Evolutionary conservation across 2,888 invertebrate species (phyloP), one percentile per base, ranked within the genome.

Genomic region (Polia nebulosa): DNA sequence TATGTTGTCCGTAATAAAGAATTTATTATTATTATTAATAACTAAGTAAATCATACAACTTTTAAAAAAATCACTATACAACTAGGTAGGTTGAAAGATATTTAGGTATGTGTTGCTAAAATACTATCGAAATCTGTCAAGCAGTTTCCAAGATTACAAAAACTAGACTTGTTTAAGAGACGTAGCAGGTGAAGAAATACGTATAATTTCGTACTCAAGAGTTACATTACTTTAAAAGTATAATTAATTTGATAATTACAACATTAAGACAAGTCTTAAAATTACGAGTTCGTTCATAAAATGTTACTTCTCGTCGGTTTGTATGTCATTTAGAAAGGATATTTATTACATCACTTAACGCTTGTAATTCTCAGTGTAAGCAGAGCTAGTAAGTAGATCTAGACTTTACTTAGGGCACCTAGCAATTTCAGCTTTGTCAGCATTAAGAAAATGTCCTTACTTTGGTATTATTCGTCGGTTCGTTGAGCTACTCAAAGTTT

Each of bases 191-290:
- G 53, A 79, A 25, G 75, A 62, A 76, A 76, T 59, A 2, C 58
- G 25, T 64, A 58, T 34, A 22, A 63, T 64, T 74, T 68, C 56
- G 27, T 49, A 29, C 25, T 45, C 25, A n/a, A 52, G 15, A 52
- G 29, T 71, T 69, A 56, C 57, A 57, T 63, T 74, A 74, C 49
- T 69, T 81, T 72, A 60, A 69, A 79, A 62, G 72, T 69, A 61
- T 72, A 80, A 80, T 79, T 76, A 72, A 79, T 75, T 72, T 72
- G 56, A 57, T 78, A 65, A 68, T 82, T 72, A 72, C 65, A 62
- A 64, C 68, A 69, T 67, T 56, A 13, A 53, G 60, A 53, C 70
- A 60, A 60, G 65, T 27, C 17, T 64, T 55, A 64, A 45, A 64
- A 65, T 69, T 62, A 61, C 76, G n/a, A 17, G 45, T 75, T 36